A percentile compares a stretch with the other conserved stretches of the same genome.
These are phyloP conservation scores for Microchrysa polita DNA, from an alignment of 2,888 invertebrate genomes.

Conservation along the genomic window DNA sequence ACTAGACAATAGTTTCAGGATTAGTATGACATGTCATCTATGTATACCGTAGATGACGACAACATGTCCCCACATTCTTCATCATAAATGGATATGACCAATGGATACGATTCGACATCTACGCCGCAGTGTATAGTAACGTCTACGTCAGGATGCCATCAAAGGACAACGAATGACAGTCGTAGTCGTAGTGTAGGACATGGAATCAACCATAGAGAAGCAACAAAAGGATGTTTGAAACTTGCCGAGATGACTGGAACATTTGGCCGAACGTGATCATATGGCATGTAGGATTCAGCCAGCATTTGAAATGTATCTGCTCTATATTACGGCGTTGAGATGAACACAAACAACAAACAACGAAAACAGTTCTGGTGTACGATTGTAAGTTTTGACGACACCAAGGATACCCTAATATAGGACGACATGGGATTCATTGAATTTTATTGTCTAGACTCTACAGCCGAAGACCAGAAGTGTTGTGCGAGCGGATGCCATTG, in stretches of 20 bases:
- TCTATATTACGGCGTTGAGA: not conserved
- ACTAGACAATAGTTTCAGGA: conserved; percentile 14
- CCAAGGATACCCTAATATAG: not conserved
- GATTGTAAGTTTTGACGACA: not conserved
- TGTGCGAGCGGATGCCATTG: not conserved
- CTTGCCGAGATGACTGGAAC: conserved; percentile 9
- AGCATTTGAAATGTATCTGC: conserved; percentile 16
- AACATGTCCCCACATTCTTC: conserved; percentile 6
- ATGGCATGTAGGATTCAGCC: conserved; percentile 5
- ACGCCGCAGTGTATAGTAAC: too few relatives aligned
- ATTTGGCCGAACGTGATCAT: conserved; percentile 19
- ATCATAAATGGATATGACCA: not conserved
- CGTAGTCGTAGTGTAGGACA: not conserved
- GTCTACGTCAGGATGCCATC: too few relatives aligned
- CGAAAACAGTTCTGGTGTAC: not conserved
- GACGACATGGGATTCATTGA: not conserved
- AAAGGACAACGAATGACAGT: not conserved
- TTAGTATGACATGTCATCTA: conserved; percentile 19
- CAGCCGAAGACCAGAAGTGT: not conserved
- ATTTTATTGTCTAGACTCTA: not conserved
- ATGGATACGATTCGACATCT: not conserved
- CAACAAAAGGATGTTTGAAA: conserved; percentile 17
- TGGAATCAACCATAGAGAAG: not conserved
- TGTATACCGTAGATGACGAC: conserved; percentile 5
- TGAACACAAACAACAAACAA: not conserved